phyloP scores from a whole-genome alignment of 2,797 vertebrate genomes.

The Antrozous pallidus region DNA sequence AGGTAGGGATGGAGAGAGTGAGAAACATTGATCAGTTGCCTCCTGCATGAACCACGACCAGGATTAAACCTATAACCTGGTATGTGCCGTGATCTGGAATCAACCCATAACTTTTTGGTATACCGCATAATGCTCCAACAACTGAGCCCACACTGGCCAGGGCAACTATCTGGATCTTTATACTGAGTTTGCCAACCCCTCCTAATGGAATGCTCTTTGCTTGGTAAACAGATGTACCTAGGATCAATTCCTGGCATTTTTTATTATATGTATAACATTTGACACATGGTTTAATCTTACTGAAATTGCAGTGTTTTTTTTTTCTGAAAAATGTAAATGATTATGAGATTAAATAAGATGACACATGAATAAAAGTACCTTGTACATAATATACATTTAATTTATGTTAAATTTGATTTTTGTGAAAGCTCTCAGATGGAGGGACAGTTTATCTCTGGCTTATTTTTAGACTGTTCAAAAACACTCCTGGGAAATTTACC shows the following conservation, averaged over 20 bases:
- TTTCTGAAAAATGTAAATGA: constrained; percentile 33
- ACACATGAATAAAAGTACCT: background rate
- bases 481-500: background rate
- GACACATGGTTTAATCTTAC: background rate
- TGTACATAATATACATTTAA: background rate
- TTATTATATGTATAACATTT: background rate
- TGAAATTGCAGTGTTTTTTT: background rate
- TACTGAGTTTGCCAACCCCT: background rate
- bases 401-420: constrained; percentile 35
- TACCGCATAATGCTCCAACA: background rate
- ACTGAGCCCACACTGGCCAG: background rate
- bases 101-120: background rate
- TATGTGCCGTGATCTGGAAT: background rate
- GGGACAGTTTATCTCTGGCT: background rate
- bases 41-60: background rate
- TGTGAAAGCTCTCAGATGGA: background rate
- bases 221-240: background rate
- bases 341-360: constrained; percentile 42
- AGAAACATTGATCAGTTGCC: background rate
- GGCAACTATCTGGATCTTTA: background rate
- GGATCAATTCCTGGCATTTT: background rate
- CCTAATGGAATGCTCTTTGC: background rate
- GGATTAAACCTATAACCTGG: background rate
- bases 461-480: background rate
- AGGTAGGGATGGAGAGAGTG: background rate